These are phyloP conservation scores for Formica exsecta DNA, from an alignment of 1,140 invertebrate species.

Conservation along the genomic window DNA sequence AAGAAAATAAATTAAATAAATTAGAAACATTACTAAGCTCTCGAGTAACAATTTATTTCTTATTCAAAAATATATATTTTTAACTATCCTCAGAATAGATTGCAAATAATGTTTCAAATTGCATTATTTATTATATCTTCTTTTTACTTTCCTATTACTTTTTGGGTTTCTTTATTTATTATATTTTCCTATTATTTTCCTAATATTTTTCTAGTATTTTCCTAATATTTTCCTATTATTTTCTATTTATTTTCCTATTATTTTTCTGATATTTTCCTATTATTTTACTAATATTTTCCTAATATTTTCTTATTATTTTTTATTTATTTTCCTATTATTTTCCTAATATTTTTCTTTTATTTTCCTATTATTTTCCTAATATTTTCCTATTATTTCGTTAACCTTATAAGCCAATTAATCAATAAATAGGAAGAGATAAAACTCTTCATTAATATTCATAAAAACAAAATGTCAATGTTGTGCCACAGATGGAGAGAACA, in stretches of 20 bases:
- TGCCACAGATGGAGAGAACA: no score
- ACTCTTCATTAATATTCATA: background rate
- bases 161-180: no score
- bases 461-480: background rate
- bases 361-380: no score
- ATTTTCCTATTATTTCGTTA: background rate
- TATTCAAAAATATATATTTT: background rate
- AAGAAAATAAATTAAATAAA: background rate
- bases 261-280: background rate
- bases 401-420: no score
- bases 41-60: background rate
- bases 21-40: background rate
- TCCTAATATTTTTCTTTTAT: no score
- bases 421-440: background rate
- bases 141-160: background rate
- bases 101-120: background rate
- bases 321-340: no score
- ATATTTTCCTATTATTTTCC: no score
- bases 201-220: no score
- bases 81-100: background rate
- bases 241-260: no score
- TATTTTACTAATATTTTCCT: background rate
- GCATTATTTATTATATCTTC: background rate
- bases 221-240: background rate
- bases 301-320: no score